Evolutionary conservation across 2,888 invertebrate genomes (phyloP), one percentile per base, ranked within the genome.

Genomic region (Spialia ferax): DNA sequence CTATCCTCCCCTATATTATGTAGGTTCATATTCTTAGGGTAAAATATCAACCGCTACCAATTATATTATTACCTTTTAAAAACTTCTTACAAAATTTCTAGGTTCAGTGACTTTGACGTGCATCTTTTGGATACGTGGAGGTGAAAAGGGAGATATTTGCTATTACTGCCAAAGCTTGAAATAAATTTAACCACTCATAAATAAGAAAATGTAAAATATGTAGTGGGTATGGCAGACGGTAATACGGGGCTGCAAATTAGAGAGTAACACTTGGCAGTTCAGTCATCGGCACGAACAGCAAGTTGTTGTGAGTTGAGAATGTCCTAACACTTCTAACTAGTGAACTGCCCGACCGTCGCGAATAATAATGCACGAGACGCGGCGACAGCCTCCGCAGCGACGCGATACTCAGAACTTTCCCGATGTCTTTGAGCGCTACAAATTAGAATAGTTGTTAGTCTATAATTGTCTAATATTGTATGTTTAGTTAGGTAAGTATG

Each of bases 191-290:
- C 7, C 7, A 42, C 42, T 6, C 42, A 8, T 42, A 18, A 42
- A 26, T 5, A n/a, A 23, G 15, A 54, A 63, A 26, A 18, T 42
- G 23, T 20, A 18, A 35, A 52, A n/a, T 20, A 13, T n/a, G n/a
- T n/a, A n/a, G n/a, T n/a, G n/a, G n/a, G 0, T 1, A 20, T 18
- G 1, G 38, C 18, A 42, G 38, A 42, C 23, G 15, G 4, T 38
- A 70, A 82, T 80, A 79, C 79, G 82, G 77, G 79, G 73, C 42
- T 75, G 81, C 81, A 87, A 88, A 86, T 86, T 86, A 84, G 80
- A 84, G 84, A 42, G 62, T 78, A 86, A 81, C 79, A 82, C 79
- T 85, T 82, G 74, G 73, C 75, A 82, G 80, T 83, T 77, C 73
- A 77, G 77, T 77, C 79, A 79, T 84, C 81, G 80, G 79, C 78